These are phyloP conservation scores for Ornithoptera priamus DNA, from an alignment of 2,888 invertebrate genomes.

Conservation along the genomic window DNA sequence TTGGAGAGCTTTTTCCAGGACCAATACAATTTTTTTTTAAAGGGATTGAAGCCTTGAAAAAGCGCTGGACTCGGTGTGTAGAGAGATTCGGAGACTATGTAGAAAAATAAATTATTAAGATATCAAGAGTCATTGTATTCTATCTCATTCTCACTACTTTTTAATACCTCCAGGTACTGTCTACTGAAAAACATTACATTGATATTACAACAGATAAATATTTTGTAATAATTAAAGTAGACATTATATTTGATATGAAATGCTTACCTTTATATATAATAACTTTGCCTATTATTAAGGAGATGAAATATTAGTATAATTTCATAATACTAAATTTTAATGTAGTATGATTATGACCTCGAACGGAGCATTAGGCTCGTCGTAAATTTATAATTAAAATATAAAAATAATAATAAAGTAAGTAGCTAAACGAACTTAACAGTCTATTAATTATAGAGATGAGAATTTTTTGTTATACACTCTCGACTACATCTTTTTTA, in stretches of 20 bases:
- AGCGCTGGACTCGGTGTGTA: no score
- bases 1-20: no score
- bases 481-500: no score
- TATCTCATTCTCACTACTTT: no score
- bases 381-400: conserved; percentile 4
- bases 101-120: no score
- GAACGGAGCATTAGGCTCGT: background rate
- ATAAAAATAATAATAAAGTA: background rate
- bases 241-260: background rate
- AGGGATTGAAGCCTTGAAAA: no score
- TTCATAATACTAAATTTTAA: conserved; percentile 5
- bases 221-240: background rate
- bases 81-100: no score
- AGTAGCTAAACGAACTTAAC: background rate
- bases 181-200: background rate
- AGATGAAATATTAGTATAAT: background rate
- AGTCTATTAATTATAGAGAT: no score
- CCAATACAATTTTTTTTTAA: no score
- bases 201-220: background rate
- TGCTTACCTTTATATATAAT: background rate
- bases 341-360: conserved; percentile 7
- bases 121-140: no score
- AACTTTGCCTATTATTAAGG: background rate
- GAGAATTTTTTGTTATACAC: no score
- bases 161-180: background rate